Percentiles rank a stretch among this genome's conserved stretches.
Evolutionary conservation across 1,140 invertebrate genomes (phyloP).

Genomic region (Hestina assimilis): DNA sequence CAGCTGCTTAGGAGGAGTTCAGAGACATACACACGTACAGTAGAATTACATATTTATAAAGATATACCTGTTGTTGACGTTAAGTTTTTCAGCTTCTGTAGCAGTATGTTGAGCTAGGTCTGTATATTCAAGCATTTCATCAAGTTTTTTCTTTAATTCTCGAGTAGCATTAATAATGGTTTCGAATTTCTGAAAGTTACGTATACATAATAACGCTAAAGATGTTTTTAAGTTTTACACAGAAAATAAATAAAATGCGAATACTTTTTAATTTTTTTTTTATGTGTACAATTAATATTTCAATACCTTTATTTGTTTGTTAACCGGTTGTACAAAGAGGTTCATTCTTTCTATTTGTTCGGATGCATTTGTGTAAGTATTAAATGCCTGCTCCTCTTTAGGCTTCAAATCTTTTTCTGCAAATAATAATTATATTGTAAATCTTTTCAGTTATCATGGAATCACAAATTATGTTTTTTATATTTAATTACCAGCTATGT

Average conservation of each 20-base stretch:
- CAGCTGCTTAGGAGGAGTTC: too few relatives aligned
- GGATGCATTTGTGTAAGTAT: conserved; percentile 81
- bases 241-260: conserved; percentile 2
- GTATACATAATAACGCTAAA: background rate
- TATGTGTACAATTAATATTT: background rate
- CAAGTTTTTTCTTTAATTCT: conserved; percentile 82
- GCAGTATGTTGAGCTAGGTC: conserved; percentile 81
- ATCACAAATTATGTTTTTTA: conserved; percentile 23
- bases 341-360: conserved; percentile 84
- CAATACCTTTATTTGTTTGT: conserved; percentile 76
- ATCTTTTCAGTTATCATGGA: conserved; percentile 26
- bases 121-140: conserved; percentile 86
- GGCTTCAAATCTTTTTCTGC: conserved; percentile 65
- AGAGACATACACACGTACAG: too few relatives aligned
- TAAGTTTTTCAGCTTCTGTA: conserved; percentile 81
- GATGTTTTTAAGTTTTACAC: too few relatives aligned
- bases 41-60: too few relatives aligned
- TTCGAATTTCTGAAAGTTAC: conserved; percentile 63
- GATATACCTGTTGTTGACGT: conserved; percentile 77
- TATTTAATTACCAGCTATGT: conserved; percentile 79
- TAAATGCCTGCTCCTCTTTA: conserved; percentile 75
- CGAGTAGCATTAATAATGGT: conserved; percentile 79
- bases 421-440: conserved; percentile 7
- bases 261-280: too few relatives aligned
- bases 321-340: conserved; percentile 83